Conservation (phyloP, 2,797 vertebrate genomes). For the Gobionotothen gibberifrons region DNA sequence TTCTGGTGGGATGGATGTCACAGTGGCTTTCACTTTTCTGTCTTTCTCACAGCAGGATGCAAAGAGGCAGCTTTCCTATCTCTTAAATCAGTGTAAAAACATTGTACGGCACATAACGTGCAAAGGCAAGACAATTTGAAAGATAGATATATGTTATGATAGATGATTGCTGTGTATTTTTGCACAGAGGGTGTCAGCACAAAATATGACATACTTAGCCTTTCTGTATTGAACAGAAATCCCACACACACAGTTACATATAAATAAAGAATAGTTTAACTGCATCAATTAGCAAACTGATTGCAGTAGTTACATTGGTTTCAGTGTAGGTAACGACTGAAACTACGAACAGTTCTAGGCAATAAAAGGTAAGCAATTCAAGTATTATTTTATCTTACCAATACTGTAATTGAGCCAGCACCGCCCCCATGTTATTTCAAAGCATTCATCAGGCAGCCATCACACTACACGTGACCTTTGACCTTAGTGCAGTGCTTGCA, state of each 20-base stretch:
- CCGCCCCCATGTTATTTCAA: too few relatives aligned
- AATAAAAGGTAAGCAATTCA: too few relatives aligned
- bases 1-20: slow-evolving; percentile 41
- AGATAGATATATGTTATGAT: not conserved
- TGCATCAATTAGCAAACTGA: too few relatives aligned
- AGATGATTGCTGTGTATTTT: not conserved
- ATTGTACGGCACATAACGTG: not conserved
- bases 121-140: slow-evolving; percentile 16
- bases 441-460: too few relatives aligned
- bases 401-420: too few relatives aligned
- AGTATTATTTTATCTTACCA: too few relatives aligned
- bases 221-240: not conserved
- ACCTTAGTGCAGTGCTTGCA: too few relatives aligned
- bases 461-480: too few relatives aligned
- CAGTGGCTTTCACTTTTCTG: slow-evolving; percentile 51
- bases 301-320: too few relatives aligned
- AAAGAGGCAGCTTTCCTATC: not conserved
- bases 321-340: too few relatives aligned
- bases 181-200: not conserved
- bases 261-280: not conserved
- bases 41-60: slow-evolving; percentile 38
- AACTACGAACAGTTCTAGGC: too few relatives aligned
- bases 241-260: not conserved
- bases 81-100: slow-evolving; percentile 9
- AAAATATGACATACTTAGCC: not conserved